Conservation (phyloP, 2,888 invertebrate genomes). For the Rambutsinella grinnellia region DNA sequence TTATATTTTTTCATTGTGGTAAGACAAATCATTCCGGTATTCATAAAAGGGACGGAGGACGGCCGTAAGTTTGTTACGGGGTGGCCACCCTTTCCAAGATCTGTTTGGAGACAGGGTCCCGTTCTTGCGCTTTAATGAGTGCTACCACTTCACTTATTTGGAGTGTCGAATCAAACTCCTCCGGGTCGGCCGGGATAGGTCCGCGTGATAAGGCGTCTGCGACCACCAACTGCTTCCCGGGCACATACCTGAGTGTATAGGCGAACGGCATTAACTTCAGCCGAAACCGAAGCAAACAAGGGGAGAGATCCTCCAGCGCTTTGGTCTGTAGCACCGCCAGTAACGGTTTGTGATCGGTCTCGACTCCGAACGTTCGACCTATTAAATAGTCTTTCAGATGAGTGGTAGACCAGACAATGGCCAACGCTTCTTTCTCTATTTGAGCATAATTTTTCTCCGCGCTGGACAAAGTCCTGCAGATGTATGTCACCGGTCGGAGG, state of each 20-base stretch:
- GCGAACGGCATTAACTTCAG: slow-evolving; percentile 59
- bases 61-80: too few relatives aligned
- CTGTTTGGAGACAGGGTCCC: too few relatives aligned
- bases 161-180: too few relatives aligned
- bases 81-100: too few relatives aligned
- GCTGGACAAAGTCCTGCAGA: too few relatives aligned
- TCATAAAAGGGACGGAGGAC: too few relatives aligned
- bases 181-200: too few relatives aligned
- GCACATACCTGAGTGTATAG: slow-evolving; percentile 56
- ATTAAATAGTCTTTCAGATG: slow-evolving; percentile 67
- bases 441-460: slow-evolving; percentile 20
- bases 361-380: slow-evolving; percentile 67
- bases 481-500: too few relatives aligned
- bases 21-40: too few relatives aligned
- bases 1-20: too few relatives aligned
- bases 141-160: too few relatives aligned
- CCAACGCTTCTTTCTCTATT: slow-evolving; percentile 5
- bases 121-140: too few relatives aligned
- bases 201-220: slow-evolving; percentile 60
- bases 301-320: slow-evolving; percentile 67
- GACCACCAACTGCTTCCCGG: slow-evolving; percentile 61
- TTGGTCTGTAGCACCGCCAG: slow-evolving; percentile 67
- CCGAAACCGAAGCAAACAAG: slow-evolving; percentile 68
- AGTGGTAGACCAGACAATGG: slow-evolving; percentile 67
- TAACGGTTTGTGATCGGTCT: slow-evolving; percentile 66